Conservation (phyloP, 2,797 vertebrate genomes). For the Pseudochromis fuscus region DNA sequence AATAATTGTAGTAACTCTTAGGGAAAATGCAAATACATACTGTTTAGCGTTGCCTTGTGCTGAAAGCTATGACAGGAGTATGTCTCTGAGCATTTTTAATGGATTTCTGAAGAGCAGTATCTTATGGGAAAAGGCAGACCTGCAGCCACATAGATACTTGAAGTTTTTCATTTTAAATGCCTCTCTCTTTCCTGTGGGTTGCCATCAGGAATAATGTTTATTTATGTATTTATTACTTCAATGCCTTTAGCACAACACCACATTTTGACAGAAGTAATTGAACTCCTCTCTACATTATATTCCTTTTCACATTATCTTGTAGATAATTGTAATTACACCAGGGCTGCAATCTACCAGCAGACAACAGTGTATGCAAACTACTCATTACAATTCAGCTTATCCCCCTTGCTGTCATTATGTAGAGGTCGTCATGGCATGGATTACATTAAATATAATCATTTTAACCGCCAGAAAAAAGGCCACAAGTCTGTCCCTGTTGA, state of each 20-base stretch:
- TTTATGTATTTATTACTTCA: background rate
- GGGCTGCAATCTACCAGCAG: rapidly evolving
- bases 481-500: background rate
- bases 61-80: background rate
- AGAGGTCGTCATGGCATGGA: conserved; percentile 22
- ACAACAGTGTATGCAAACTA: conserved; percentile 3
- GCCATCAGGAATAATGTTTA: background rate
- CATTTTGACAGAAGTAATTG: background rate
- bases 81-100: conserved; percentile 4
- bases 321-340: background rate
- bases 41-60: no score
- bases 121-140: background rate
- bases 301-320: background rate
- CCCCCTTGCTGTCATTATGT: conserved; percentile 9
- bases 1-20: background rate
- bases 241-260: background rate
- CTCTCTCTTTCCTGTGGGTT: background rate
- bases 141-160: background rate
- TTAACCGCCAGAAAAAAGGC: conserved; percentile 23
- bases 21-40: background rate
- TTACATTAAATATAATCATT: conserved; percentile 44
- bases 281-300: background rate
- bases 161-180: background rate
- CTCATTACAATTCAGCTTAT: conserved; percentile 32
- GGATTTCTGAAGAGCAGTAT: background rate